Percentiles rank a stretch among this genome's conserved stretches.
Evolutionary conservation across 1,140 invertebrate species (phyloP).

Genomic region (Chironomus tepperi): DNA sequence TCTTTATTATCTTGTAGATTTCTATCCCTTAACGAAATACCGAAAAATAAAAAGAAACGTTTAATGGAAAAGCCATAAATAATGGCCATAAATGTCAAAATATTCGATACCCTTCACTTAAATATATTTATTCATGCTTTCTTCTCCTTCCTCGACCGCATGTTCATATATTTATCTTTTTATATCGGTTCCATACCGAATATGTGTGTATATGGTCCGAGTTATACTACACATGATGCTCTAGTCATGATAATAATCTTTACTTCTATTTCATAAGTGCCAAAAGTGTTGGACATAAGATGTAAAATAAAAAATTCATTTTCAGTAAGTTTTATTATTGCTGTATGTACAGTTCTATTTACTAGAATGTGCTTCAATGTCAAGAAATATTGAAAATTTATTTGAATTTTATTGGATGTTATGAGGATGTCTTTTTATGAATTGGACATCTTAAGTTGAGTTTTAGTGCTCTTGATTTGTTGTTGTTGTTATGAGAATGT

Average conservation of each 20-base stretch:
- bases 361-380: too few species aligned
- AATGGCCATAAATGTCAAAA: constrained; percentile 23
- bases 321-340: too few species aligned
- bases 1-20: constrained; percentile 22
- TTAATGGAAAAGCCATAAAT: constrained; percentile 21
- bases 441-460: too few species aligned
- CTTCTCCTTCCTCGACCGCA: neutral
- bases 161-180: neutral
- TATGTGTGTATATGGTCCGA: neutral
- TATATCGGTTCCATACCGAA: neutral
- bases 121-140: constrained; percentile 21
- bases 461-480: too few species aligned
- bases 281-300: neutral
- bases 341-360: too few species aligned
- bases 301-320: too few species aligned
- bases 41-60: neutral
- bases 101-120: constrained; percentile 22
- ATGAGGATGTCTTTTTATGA: too few species aligned
- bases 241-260: neutral
- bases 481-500: too few species aligned
- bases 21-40: neutral
- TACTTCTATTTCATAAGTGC: neutral
- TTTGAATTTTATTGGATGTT: too few species aligned
- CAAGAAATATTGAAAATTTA: too few species aligned
- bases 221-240: neutral